Evolutionary conservation across 2,888 invertebrate species (phyloP), one percentile per base, ranked within the genome.

Genomic region (Congeria kusceri): DNA sequence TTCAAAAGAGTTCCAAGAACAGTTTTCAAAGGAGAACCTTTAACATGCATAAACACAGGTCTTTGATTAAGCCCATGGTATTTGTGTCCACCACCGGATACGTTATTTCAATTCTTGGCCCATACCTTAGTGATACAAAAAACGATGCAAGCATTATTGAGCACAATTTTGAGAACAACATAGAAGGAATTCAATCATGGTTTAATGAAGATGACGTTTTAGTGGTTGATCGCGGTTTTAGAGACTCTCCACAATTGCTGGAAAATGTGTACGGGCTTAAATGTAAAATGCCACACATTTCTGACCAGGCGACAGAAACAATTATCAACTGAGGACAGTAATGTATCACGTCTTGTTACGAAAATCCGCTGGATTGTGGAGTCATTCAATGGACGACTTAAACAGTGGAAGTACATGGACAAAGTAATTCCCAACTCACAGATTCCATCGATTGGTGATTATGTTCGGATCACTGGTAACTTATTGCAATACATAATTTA

Each of bases 301-400:
- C 15, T 57, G 28, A 13, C 11, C 9, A 23, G 28, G 23, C 5
- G 53, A 5, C 13, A 4, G 3, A 53, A 3, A 53, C 53, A 53
- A 13, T 5, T 7, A 3, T 20, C 57, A 57, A 57, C 20, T 13
- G 57, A 57, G 23, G 57, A 65, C 18, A 18, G 18, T 25, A 65
- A 61, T 20, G 20, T n/a, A 18, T 61, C 61, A 5, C 25, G 61
- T 15, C 29, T 61, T 20, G 61, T 61, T 3, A 61, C 61, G n/a
- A 61, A 61, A 29, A 32, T 61, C 25, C 61, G 61, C 9, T 61
- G 61, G 32, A 29, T 61, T 20, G 61, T 61, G 9, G 61, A 61
- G 20, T 32, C 32, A 15, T 28, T 29, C 20, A 61, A 61, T 29
- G 61, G 32, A 11, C 7, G 39, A 61, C 20, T 61, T 4, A 61